Percentiles rank a stretch among this genome's conserved stretches.
These are phyloP conservation scores for Caenorhabditis japonica DNA, from an alignment of 2,888 invertebrate species.

Conservation along the genomic window DNA sequence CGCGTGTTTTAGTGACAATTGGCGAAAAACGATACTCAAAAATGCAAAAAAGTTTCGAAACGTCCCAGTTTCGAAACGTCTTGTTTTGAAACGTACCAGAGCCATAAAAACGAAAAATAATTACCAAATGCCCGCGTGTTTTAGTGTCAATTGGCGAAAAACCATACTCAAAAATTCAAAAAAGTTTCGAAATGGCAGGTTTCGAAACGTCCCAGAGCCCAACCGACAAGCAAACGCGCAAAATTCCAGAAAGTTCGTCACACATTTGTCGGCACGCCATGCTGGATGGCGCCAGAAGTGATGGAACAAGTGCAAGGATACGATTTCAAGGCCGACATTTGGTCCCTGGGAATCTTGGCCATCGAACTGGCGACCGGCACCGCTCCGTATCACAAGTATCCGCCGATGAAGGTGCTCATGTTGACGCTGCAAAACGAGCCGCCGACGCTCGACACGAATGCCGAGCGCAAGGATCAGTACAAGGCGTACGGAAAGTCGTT, in stretches of 20 bases:
- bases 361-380: slow-evolving; percentile 98
- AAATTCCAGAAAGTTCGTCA: slow-evolving; percentile 88
- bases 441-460: slow-evolving; percentile 92
- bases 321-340: slow-evolving; percentile 91
- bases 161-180: no score
- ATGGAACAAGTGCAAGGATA: slow-evolving; percentile 94
- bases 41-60: no score
- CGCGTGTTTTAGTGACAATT: no score
- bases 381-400: slow-evolving; percentile 98
- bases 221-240: no score
- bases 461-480: slow-evolving; percentile 97
- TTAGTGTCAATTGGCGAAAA: no score
- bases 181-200: no score
- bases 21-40: no score
- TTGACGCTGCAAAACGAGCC: slow-evolving; percentile 97
- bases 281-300: slow-evolving; percentile 99
- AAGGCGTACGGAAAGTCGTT: slow-evolving; percentile 91
- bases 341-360: slow-evolving; percentile 95
- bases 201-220: no score
- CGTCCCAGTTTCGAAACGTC: no score
- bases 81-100: no score
- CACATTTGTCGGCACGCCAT: slow-evolving; percentile 98
- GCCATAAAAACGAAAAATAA: no score
- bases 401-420: slow-evolving; percentile 99
- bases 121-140: no score